A percentile compares a stretch with the other conserved stretches of the same genome.
Conservation (phyloP, 1,140 invertebrate species). For the Philopotamus ludificatus region DNA sequence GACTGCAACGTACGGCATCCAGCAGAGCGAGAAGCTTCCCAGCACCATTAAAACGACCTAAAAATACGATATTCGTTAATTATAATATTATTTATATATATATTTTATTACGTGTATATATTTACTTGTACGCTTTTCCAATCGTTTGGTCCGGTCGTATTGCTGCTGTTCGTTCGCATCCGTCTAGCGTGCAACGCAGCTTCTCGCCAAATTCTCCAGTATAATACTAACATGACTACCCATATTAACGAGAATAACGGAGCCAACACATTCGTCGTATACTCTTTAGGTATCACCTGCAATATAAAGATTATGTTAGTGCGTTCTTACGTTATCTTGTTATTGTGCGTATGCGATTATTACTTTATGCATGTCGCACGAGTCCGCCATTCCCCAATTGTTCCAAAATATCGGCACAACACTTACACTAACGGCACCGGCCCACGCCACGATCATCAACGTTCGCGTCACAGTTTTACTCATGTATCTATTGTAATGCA, state of each 20-base stretch:
- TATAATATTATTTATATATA: not conserved
- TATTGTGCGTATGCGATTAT: not conserved
- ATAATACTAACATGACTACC: conserved; percentile 69
- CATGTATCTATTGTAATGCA: conserved; percentile 71
- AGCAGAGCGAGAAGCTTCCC: conserved; percentile 72
- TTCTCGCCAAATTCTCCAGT: conserved; percentile 72
- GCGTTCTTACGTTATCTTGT: not conserved
- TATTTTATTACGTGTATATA: not conserved
- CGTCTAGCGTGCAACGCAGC: conserved; percentile 66
- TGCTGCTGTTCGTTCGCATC: conserved; percentile 58
- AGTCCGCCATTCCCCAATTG: conserved; percentile 58
- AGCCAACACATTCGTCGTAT: conserved; percentile 65
- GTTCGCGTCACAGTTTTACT: conserved; percentile 60
- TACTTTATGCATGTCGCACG: conserved; percentile 60
- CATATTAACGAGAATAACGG: conserved; percentile 69
- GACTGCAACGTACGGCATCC: conserved; percentile 72
- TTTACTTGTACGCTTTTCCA: conserved; percentile 68
- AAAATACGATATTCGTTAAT: not conserved
- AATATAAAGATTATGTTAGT: conserved; percentile 20
- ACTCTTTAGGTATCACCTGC: conserved; percentile 58
- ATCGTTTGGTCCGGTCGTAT: conserved; percentile 59
- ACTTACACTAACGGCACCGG: conserved; percentile 61
- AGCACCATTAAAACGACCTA: conserved; percentile 71
- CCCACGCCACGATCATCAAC: conserved; percentile 65
- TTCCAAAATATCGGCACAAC: conserved; percentile 72